Base-by-base conservation (phyloP, 2,113 vertebrate species). In the Lonchura striata region DNA sequence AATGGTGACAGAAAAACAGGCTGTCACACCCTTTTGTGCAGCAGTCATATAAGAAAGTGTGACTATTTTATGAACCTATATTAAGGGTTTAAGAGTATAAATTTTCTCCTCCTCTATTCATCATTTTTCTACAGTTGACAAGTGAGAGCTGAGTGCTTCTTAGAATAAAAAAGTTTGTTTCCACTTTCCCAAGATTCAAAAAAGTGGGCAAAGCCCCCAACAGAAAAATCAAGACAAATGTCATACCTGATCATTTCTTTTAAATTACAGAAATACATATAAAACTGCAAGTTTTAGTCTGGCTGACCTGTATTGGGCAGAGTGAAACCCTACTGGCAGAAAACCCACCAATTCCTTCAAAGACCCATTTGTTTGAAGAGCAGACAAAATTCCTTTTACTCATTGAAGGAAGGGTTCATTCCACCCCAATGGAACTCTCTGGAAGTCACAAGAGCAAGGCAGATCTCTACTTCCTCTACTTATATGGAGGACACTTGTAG, bases 401-500 rank as follows among this genome's bases (percentile, higher is more conserved):
- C 21, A 5, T 5, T 61, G 60, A 83, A 57, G 16, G 7, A 50
- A 69, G 9, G 2, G 16, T 18, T 56, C 3, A 0, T 77, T 75
- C 16, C 24, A 71, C 18, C 10, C 30, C 47, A 24, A 2, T 69
- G 35, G 8, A 94, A 23, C 11, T 17, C n/a, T 28, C 44, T 79
- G 28, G 31, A 84, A 56, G 24, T 54, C 27, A 35, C 35, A 89
- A 64, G 52, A 13, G 24, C 27, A 42, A 56, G 21, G 21, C 10
- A 85, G 7, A 56, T 64, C 49, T 61, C 5, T 76, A 79, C 11
- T 46, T 64, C n/a, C 41, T 64, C 14, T 39, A 0, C 7, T 76
- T 54, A 15, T 1, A 6, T 27, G 49, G 6, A 76, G 22, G 46
- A 82, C 14, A 23, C 0, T 0, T 16, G 11, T 6, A 49, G 37